Conservation (phyloP, 92 coral and sea anemone species). For the Porites cylindrica region DNA sequence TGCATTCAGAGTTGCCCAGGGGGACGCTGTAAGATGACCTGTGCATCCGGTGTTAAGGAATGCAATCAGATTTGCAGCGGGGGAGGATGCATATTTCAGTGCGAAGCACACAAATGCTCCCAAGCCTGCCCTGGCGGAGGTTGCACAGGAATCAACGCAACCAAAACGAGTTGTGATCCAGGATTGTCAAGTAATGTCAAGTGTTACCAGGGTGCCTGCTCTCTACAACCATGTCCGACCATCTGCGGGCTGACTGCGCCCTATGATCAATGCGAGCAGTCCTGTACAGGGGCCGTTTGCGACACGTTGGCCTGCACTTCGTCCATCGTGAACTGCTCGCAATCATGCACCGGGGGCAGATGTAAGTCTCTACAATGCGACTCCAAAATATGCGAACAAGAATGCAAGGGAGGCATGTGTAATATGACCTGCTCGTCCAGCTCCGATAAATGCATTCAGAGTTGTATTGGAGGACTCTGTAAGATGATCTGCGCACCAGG, state of each 20-base stretch:
- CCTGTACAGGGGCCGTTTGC: too few relatives aligned
- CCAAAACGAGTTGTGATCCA: too few relatives aligned
- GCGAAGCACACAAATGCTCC: slow-evolving; percentile 23
- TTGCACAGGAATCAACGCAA: not conserved
- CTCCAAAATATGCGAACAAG: slow-evolving; percentile 32
- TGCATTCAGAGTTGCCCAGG: slow-evolving; percentile 34
- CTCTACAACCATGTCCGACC: too few relatives aligned
- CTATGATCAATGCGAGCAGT: too few relatives aligned
- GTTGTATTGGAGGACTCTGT: too few relatives aligned
- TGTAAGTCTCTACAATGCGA: slow-evolving; percentile 33
- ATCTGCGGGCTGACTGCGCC: too few relatives aligned
- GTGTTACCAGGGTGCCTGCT: too few relatives aligned
- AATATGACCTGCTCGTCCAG: slow-evolving; percentile 32
- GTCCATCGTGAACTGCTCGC: slow-evolving; percentile 28
- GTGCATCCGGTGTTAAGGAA: slow-evolving; percentile 2
- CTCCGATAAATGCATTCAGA: not conserved
- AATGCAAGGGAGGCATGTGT: slow-evolving; percentile 17
- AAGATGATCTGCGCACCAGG: too few relatives aligned
- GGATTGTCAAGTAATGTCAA: too few relatives aligned
- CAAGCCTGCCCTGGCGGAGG: slow-evolving; percentile 46
- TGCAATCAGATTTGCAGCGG: slow-evolving; percentile 50
- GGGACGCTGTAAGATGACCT: slow-evolving; percentile 52
- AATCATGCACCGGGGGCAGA: slow-evolving; percentile 33
- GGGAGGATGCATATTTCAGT: slow-evolving; percentile 39
- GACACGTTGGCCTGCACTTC: slow-evolving; percentile 35